A percentile compares a stretch with the other conserved stretches of the same genome.
phyloP scores from a whole-genome alignment of 2,888 invertebrate species.

The Trachelus troglodyta region DNA sequence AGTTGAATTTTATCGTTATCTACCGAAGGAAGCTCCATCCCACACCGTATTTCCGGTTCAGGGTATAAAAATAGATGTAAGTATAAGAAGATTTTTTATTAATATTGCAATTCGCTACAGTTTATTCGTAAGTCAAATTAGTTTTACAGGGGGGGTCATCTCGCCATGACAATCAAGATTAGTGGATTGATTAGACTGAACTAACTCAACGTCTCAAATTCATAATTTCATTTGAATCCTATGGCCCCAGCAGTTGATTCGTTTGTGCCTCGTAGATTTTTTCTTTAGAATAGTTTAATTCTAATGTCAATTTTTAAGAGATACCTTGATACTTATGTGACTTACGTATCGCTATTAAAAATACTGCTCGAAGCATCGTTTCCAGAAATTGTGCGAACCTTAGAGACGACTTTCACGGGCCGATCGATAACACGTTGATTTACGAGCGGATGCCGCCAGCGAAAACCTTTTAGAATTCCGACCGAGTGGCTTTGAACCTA shows the following conservation, averaged over 20 bases:
- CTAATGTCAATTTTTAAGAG: no score
- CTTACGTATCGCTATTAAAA: background rate
- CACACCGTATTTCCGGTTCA: conserved; percentile 76
- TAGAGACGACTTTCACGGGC: background rate
- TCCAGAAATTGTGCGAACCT: background rate
- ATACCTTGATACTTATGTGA: no score
- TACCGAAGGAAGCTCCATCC: conserved; percentile 78
- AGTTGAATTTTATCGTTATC: conserved; percentile 81
- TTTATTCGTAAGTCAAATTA: background rate
- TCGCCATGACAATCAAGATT: background rate
- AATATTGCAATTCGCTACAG: background rate
- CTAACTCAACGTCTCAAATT: background rate
- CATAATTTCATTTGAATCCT: background rate
- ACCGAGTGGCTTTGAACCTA: conserved; percentile 38
- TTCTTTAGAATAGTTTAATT: no score
- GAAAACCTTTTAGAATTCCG: conserved; percentile 37
- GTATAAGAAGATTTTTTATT: conserved; percentile 54
- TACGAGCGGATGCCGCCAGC: conserved; percentile 34
- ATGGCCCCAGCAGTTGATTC: no score
- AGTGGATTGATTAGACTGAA: background rate
- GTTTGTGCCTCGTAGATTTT: no score
- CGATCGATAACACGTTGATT: conserved; percentile 32
- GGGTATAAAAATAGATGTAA: conserved; percentile 80
- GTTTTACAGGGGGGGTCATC: background rate
- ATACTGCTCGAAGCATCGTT: background rate